Evolutionary conservation across 2,113 vertebrate species (phyloP).

Genomic region (Tyrannus savana): DNA sequence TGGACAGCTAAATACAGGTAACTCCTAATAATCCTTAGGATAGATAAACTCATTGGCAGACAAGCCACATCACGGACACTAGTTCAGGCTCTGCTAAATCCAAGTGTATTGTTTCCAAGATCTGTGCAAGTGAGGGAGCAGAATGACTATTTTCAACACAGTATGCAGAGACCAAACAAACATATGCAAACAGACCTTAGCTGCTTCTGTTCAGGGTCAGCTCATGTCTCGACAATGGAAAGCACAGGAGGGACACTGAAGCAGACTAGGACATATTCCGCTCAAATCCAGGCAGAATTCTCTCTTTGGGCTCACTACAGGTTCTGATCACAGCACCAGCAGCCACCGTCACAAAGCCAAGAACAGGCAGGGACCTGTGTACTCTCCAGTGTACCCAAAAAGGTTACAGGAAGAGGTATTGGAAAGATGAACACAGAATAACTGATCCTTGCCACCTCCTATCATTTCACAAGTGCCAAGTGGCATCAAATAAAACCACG

Average conservation of each 20-base stretch:
- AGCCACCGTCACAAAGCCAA: not conserved
- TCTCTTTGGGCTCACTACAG: not conserved
- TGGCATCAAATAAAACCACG: not conserved
- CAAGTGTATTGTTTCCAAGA: not conserved
- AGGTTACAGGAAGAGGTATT: not conserved
- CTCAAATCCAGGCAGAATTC: not conserved
- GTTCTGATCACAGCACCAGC: not conserved
- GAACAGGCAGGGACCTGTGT: not conserved
- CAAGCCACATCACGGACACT: not conserved
- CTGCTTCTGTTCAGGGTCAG: not conserved
- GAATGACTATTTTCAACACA: not conserved
- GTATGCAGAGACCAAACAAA: not conserved
- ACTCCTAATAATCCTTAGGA: not conserved
- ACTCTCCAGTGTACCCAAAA: not conserved
- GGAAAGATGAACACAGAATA: not conserved
- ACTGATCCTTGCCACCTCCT: not conserved
- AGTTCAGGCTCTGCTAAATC: not conserved
- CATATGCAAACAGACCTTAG: rapidly evolving
- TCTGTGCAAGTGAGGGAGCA: not conserved
- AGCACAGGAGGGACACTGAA: not conserved
- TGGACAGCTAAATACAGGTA: not conserved
- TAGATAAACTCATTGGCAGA: rapidly evolving
- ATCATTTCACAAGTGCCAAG: not conserved
- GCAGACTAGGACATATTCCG: not conserved
- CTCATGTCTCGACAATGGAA: not conserved